These are phyloP conservation scores for Champsocephalus esox DNA, from an alignment of 2,797 vertebrate genomes.

Conservation along the genomic window DNA sequence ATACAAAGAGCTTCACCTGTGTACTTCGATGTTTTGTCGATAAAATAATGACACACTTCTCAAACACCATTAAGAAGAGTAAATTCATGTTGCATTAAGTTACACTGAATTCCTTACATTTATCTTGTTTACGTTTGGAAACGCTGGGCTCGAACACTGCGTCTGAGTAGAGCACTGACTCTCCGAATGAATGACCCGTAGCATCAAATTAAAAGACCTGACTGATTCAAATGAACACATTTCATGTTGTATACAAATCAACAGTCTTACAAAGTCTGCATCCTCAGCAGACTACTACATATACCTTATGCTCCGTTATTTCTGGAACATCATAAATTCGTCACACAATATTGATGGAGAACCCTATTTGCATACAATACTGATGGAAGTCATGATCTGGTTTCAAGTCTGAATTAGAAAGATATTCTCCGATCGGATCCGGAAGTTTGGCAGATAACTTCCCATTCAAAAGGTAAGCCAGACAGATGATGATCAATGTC, in stretches of 20 bases:
- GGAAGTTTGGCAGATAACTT: neutral
- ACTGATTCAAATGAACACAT: neutral
- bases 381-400: neutral
- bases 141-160: too few species aligned
- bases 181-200: neutral
- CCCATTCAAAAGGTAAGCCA: fast-evolving
- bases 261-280: neutral
- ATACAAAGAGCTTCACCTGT: neutral
- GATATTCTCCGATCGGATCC: neutral
- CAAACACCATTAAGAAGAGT: neutral
- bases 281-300: neutral
- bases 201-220: neutral
- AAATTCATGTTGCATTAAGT: neutral
- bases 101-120: neutral
- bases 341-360: neutral
- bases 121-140: neutral
- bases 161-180: neutral
- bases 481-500: neutral
- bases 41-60: neutral
- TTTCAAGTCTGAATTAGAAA: neutral
- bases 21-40: neutral
- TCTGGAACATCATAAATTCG: too few species aligned
- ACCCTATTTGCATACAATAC: neutral
- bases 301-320: neutral
- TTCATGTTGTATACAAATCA: neutral